Percentiles rank a stretch among this genome's conserved stretches.
phyloP scores from a whole-genome alignment of 2,888 invertebrate genomes.

The Amphipoea lucens region DNA sequence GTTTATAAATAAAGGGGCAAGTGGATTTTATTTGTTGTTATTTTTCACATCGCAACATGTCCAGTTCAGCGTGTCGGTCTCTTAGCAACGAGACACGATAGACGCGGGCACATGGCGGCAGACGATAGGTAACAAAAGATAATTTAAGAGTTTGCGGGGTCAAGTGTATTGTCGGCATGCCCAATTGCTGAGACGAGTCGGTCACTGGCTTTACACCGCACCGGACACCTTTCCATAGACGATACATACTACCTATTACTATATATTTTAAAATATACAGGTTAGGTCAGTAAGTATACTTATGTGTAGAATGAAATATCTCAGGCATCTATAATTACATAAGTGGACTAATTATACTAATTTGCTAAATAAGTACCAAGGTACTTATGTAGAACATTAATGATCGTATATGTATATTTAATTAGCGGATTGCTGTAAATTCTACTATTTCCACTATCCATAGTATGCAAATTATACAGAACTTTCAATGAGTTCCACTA shows the following conservation, averaged over 20 bases:
- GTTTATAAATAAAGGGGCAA: neutral
- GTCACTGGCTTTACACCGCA: conserved; percentile 83
- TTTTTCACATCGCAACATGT: conserved; percentile 3
- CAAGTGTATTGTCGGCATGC: conserved; percentile 85
- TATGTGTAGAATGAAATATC: conserved; percentile 9
- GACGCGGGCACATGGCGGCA: conserved; percentile 71
- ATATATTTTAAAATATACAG: neutral
- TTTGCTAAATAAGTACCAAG: conserved; percentile 16
- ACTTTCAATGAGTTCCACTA: conserved; percentile 13
- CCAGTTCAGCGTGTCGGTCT: conserved; percentile 38
- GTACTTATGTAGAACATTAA: conserved; percentile 12
- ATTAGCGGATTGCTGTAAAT: conserved; percentile 25
- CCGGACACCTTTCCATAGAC: conserved; percentile 70
- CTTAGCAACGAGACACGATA: conserved; percentile 76
- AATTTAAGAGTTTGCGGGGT: conserved; percentile 86
- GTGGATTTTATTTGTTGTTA: conserved; percentile 18
- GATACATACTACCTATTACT: neutral
- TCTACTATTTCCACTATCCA: conserved; percentile 6
- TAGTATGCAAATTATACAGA: conserved; percentile 28
- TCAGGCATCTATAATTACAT: conserved; percentile 16
- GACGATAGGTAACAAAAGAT: conserved; percentile 84
- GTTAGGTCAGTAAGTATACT: neutral
- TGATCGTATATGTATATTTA: conserved; percentile 5
- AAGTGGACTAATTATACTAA: conserved; percentile 23
- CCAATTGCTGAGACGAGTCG: conserved; percentile 85